phyloP scores from a whole-genome alignment of 2,113 vertebrate species.

The Australoheros scitulus region DNA sequence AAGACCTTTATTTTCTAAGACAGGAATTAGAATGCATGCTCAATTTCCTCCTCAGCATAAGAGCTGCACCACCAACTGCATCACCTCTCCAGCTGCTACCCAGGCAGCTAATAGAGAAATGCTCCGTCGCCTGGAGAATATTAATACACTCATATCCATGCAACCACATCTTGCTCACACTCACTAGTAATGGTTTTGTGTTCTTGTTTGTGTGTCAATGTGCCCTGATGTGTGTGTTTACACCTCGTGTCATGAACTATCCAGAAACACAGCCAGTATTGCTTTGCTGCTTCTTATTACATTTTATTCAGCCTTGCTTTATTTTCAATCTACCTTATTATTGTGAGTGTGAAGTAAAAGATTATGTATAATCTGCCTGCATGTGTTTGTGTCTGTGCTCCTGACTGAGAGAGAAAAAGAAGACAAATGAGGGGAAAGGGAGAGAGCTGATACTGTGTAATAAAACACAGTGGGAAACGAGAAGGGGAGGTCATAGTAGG shows the following conservation, averaged over 20 bases:
- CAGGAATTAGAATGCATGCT: constrained; percentile 74
- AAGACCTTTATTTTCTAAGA: constrained; percentile 77
- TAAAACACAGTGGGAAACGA: constrained; percentile 17
- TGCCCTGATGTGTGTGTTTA: constrained; percentile 30
- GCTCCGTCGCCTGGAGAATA: constrained; percentile 68
- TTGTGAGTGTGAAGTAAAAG: constrained; percentile 43
- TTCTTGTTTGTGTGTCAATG: constrained; percentile 40
- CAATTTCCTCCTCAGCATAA: constrained; percentile 70
- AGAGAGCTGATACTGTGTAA: constrained; percentile 26
- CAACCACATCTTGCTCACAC: constrained; percentile 47
- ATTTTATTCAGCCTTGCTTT: constrained; percentile 26
- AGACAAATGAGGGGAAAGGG: constrained; percentile 36
- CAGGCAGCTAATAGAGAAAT: constrained; percentile 71
- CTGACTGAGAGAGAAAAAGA: constrained; percentile 33
- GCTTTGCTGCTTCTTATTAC: constrained; percentile 30
- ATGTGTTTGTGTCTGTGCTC: constrained; percentile 38
- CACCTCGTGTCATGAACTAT: constrained; percentile 47
- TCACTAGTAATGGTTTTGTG: constrained; percentile 53
- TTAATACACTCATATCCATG: constrained; percentile 69
- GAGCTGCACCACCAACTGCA: constrained; percentile 59
- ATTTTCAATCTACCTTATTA: constrained; percentile 50
- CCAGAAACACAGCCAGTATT: constrained; percentile 26
- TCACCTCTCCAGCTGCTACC: constrained; percentile 74
- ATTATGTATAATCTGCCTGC: constrained; percentile 48
- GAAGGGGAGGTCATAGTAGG: background rate